Percentiles rank a stretch among this genome's conserved stretches.
phyloP scores from a whole-genome alignment of 2,797 vertebrate genomes.

The Enteromius radiatus region DNA sequence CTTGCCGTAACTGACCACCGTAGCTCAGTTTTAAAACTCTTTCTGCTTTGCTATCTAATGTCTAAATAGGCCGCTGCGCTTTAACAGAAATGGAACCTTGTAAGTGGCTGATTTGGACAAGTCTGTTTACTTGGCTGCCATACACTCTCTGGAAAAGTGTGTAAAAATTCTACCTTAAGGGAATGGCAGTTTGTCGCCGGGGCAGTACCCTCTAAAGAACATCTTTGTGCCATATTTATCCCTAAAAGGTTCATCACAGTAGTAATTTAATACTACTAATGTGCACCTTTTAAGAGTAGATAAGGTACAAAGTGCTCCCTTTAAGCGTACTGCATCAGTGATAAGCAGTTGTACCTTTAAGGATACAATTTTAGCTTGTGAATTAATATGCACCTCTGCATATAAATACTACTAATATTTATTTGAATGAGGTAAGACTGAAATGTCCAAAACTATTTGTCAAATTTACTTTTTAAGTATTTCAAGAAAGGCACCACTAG shows the following conservation, averaged over 20 bases:
- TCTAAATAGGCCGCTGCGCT: constrained; percentile 7
- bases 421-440: not conserved
- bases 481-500: not conserved
- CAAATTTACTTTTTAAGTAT: not conserved
- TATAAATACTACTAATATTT: not conserved
- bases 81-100: not conserved
- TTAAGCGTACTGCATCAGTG: not conserved
- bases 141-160: not conserved
- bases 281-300: not conserved
- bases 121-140: not conserved
- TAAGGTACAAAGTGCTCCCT: not conserved
- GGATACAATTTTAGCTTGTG: not conserved
- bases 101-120: not conserved
- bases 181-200: not conserved
- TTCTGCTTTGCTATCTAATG: constrained; percentile 2
- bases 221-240: not conserved
- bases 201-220: not conserved
- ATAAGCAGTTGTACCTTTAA: not conserved
- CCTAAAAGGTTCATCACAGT: not conserved
- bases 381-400: not conserved
- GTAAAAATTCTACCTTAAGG: not conserved
- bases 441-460: not conserved
- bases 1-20: not conserved
- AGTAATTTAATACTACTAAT: not conserved
- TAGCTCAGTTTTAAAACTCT: constrained; percentile 26